Evolutionary conservation across 2,797 vertebrate species (phyloP), one percentile per base, ranked within the genome.

Genomic region (Oryzias dopingdopingensis): DNA sequence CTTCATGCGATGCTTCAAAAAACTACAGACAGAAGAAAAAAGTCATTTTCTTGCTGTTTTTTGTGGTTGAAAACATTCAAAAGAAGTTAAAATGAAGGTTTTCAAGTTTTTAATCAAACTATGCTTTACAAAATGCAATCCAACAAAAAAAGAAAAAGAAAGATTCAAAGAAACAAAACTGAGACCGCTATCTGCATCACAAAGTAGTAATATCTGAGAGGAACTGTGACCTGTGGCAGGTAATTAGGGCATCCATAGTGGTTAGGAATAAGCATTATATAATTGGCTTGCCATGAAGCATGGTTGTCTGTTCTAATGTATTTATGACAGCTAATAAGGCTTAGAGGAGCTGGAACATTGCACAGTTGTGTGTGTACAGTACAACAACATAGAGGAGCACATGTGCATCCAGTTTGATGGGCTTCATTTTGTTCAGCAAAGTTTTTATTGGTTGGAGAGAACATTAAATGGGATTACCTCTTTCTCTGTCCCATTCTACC

Each of bases 321-420:
- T 88, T 91, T 92, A 92, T 87, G 89, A 85, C 81, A 76, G 81
- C 71, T 92, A 90, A 92, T 90, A 85, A 83, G 92, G 91, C 82
- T 93, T 91, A 92, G 77, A 60, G 54, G 51, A 83, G 76, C 82
- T 89, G 85, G 86, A 88, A 89, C 86, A 90, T 72, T 56, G 12
- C 60, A 58, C 37, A 54, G 47, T 57, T 54, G 22, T 59, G 55
- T 55, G 42, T 56, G 62, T 32, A 3, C 42, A n/a, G 48, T 42
- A 56, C 49, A 4, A 67, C 51, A 62, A 67, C 51, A 50, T 2
- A 48, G 63, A 52, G 60, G 42, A 54, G 49, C 50, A 56, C 58
- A 58, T 62, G 47, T 56, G 47, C 60, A 4, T 74, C 53, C 20
- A 60, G 16, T 44, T 17, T 49, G 17, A 42, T 2, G 0, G 7